Evolutionary conservation across 2,888 invertebrate species (phyloP), one percentile per base, ranked within the genome.

Genomic region (Drosophila fungiperda): DNA sequence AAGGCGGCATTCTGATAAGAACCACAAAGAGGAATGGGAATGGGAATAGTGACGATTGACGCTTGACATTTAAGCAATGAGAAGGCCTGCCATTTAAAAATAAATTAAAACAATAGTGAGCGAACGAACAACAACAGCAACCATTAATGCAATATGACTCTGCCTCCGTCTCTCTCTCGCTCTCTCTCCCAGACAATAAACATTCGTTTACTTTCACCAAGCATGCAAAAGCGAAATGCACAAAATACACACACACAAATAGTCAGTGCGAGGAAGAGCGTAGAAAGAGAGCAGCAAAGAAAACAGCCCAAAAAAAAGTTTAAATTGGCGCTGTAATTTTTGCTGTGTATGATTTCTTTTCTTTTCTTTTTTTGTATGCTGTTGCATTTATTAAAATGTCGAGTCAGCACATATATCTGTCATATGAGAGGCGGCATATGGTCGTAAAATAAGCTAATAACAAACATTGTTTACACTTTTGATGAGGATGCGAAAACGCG

Each of bases 121-220:
- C 23, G 23, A 45, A 45, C 45, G 23, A 45, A 29, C 48, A 62
- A 61, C 65, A 55, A 49, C 11, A 38, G 26, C 12, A 62, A 52
- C 62, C 68, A 73, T 70, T 76, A 55, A 82, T 84, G 80, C 76
- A 88, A 49, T 68, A 61, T 40, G 52, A 62, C 33, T 64, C 53
- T 33, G 35, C 49, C 50, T 45, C 29, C 26, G 36, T 42, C 42
- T 11, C 32, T 36, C n/a, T 4, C 59, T 35, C 52, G 45, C 35
- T 36, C 11, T 45, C 48, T 29, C 50, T 5, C 23, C 32, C 49
- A 49, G 40, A 23, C 38, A 54, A 36, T 57, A 75, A 72, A 68
- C 71, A 67, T 73, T 78, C 55, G 73, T 82, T 88, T 87, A 86
- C 86, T 86, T 86, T 86, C 86, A 88, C 89, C 87, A 78, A 71